phyloP scores from a whole-genome alignment of 2,113 vertebrate genomes.

The Ameiurus melas region DNA sequence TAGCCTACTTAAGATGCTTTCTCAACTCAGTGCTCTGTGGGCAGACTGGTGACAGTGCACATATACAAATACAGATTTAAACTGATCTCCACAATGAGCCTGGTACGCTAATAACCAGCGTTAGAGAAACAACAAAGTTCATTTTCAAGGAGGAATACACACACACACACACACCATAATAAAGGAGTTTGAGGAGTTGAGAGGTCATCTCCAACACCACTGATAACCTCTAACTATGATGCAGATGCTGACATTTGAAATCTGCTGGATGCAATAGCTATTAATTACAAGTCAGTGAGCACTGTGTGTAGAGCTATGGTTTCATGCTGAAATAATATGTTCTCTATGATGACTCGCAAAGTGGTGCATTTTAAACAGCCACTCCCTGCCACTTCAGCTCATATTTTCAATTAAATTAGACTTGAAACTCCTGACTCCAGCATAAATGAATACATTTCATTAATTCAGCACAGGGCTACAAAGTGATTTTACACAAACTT shows the following conservation, averaged over 20 bases:
- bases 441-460: constrained; percentile 42
- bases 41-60: constrained; percentile 66
- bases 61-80: constrained; percentile 70
- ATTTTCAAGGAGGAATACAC: not conserved
- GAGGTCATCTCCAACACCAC: constrained; percentile 63
- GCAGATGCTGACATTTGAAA: constrained; percentile 63
- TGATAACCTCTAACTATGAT: constrained; percentile 66
- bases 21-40: constrained; percentile 70
- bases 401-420: constrained; percentile 33
- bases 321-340: constrained; percentile 19
- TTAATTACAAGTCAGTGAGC: constrained; percentile 43
- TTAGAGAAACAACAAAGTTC: constrained; percentile 57
- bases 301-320: constrained; percentile 27
- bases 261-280: constrained; percentile 58
- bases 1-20: constrained; percentile 70
- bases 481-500: constrained; percentile 42
- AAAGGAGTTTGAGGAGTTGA: constrained; percentile 41
- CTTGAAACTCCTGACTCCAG: constrained; percentile 1
- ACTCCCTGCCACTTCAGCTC: constrained; percentile 23
- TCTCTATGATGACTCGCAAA: constrained; percentile 6
- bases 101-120: constrained; percentile 73
- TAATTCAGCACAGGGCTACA: constrained; percentile 29
- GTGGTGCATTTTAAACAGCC: constrained; percentile 29
- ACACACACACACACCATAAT: constrained; percentile 2
- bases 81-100: constrained; percentile 74